Evolutionary conservation across 2,888 invertebrate genomes (phyloP), one percentile per base, ranked within the genome.

Genomic region (Aphodius granarius): DNA sequence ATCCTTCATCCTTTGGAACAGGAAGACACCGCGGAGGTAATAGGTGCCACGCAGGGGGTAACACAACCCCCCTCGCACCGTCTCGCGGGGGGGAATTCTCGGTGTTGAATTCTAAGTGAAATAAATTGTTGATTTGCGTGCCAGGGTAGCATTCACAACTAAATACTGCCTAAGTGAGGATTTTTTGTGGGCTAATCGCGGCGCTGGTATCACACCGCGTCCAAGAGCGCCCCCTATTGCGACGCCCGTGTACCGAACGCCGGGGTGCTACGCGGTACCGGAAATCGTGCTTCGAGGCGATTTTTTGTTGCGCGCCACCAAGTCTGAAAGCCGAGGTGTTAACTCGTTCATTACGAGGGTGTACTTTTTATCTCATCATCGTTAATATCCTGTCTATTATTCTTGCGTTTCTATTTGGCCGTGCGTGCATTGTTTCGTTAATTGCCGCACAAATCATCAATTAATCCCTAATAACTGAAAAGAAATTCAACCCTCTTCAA

Each of bases 71-170:
- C 43, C 43, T 13, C 13, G 9, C 43, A 3, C 9, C 43, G 43
- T 1, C n/a, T n/a, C n/a, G n/a, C n/a, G n/a, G n/a, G n/a, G n/a
- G n/a, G n/a, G n/a, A n/a, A n/a, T n/a, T 16, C 65, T n/a, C n/a
- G 21, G 68, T 68, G n/a, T 68, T 22, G 68, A 20, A 22, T 21
- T 21, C 68, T 68, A 68, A 68, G 68, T 68, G 82, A 84, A 83
- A 85, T 83, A 84, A 83, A 84, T 85, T 82, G 81, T 83, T 77
- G 72, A 75, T 80, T 85, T 79, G 84, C 84, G 84, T 84, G 84
- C 81, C 81, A 78, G 80, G 81, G 79, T 80, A 82, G 81, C 84
- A 82, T 85, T 83, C 81, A 81, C 79, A 79, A 80, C 81, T 82
- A 81, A 81, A 82, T 83, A 81, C 81, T 81, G 81, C 82, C 79